Evolutionary conservation across 2,113 vertebrate genomes (phyloP), one percentile per base, ranked within the genome.

Genomic region (Amblyornis subalaris): DNA sequence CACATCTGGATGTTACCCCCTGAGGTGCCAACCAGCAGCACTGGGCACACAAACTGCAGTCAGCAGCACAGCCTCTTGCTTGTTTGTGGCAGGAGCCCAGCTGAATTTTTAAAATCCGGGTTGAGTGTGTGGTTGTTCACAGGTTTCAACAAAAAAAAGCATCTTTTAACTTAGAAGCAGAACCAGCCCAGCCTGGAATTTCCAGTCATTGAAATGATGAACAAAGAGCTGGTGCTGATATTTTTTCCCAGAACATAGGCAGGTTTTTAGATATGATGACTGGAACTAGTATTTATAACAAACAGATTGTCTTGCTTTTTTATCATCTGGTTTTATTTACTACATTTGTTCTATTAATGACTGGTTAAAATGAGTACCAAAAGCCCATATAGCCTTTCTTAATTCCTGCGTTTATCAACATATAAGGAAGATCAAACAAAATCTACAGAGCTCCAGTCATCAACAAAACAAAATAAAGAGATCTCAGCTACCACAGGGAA

Each of bases 361-460:
- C 51, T 93, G 76, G 89, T 88, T 91, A 76, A 94, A 94, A 81
- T 35, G 53, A 92, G n/a, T 44, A 61, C 76, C 53, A 72, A 50
- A 78, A 92, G 51, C 88, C 81, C 54, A 50, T 83, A 36, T 75
- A 96, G 76, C 73, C 76, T 70, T 75, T 85, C 58, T 84, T 95
- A 93, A 89, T 50, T 81, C 71, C 79, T 85, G 65, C 70, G 14
- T 93, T 94, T 95, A 95, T 79, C 90, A 92, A 31, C 29, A 21
- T 44, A 35, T 48, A 75, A 90, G 10, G 62, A 79, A 82, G 90
- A 96, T 94, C 90, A 96, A 90, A 95, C 51, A 89, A 87, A 95
- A 89, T 78, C 66, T 89, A 16, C 57, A 89, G 76, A 89, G 74
- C 55, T 57, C 62, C 71, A 91, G 73, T 94, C 73, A 82, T 75